These are phyloP conservation scores for Hyla sarda DNA, from an alignment of 2,113 vertebrate genomes.

Conservation along the genomic window DNA sequence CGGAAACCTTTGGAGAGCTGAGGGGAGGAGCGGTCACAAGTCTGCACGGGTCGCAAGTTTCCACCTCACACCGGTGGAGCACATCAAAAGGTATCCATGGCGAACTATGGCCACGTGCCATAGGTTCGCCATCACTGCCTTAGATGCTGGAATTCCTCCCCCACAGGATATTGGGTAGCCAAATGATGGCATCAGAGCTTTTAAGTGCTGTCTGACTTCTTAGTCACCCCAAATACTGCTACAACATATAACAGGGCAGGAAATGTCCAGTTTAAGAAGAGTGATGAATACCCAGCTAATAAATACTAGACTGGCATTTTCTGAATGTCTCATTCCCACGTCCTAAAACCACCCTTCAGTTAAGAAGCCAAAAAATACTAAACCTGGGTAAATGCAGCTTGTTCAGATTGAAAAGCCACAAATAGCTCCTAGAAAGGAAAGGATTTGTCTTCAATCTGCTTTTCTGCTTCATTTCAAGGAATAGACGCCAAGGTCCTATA, in stretches of 20 bases:
- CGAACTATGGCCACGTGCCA: too few species aligned
- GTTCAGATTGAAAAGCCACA: neutral
- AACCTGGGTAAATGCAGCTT: slow-evolving; percentile 3
- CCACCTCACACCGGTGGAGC: too few species aligned
- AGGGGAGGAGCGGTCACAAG: too few species aligned
- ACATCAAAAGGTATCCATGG: too few species aligned
- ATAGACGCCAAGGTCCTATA: neutral
- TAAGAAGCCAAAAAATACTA: slow-evolving; percentile 26
- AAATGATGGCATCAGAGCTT: neutral
- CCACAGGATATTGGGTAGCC: neutral
- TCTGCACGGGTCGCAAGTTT: too few species aligned
- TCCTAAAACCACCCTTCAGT: slow-evolving; percentile 27
- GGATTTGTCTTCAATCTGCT: neutral
- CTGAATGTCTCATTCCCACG: slow-evolving; percentile 43
- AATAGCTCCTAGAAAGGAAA: slow-evolving; percentile 2
- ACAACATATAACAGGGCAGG: neutral
- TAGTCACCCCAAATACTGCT: neutral
- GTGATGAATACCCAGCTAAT: slow-evolving; percentile 5
- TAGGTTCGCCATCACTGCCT: too few species aligned
- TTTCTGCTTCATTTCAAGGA: neutral
- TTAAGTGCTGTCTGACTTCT: neutral
- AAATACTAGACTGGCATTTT: slow-evolving; percentile 3
- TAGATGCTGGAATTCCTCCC: neutral
- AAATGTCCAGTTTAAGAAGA: slow-evolving; percentile 12
- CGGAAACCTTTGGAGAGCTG: too few species aligned